phyloP scores from a whole-genome alignment of 1,140 invertebrate genomes.

The Hetaerina americana region DNA sequence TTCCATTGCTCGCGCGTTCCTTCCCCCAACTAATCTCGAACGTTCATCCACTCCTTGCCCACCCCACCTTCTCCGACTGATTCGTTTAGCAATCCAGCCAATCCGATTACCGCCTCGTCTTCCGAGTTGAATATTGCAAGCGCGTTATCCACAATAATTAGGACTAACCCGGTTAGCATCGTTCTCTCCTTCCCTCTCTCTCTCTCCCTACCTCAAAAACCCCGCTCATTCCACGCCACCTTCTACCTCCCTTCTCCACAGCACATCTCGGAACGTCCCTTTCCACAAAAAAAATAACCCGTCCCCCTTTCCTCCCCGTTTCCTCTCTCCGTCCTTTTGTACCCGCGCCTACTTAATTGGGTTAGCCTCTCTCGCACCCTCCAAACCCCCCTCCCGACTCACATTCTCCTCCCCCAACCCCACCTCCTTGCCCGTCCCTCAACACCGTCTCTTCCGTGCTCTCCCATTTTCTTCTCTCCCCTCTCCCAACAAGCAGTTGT shows the following conservation, averaged over 20 bases:
- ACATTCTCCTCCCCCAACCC: too few species aligned
- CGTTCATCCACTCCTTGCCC: not conserved
- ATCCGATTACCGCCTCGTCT: not conserved
- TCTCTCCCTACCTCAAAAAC: not conserved
- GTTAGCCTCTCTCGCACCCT: not conserved
- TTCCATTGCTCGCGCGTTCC: too few species aligned
- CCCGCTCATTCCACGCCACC: too few species aligned
- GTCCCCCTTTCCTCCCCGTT: too few species aligned
- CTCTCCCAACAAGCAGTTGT: not conserved
- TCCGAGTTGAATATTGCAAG: not conserved
- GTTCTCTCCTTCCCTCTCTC: not conserved
- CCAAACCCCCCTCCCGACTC: not conserved
- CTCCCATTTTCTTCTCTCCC: not conserved
- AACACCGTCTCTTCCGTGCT: not conserved
- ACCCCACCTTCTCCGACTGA: not conserved
- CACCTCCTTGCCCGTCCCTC: too few species aligned
- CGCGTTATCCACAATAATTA: not conserved
- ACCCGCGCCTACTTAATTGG: not conserved
- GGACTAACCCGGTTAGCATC: not conserved
- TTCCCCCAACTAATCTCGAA: not conserved
- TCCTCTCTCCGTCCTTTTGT: not conserved
- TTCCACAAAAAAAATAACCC: too few species aligned
- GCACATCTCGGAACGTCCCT: too few species aligned
- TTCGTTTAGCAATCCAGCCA: not conserved
- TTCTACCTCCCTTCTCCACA: too few species aligned